These are phyloP conservation scores for Rhyacichthys aspro DNA, from an alignment of 2,797 vertebrate genomes.

Conservation along the genomic window DNA sequence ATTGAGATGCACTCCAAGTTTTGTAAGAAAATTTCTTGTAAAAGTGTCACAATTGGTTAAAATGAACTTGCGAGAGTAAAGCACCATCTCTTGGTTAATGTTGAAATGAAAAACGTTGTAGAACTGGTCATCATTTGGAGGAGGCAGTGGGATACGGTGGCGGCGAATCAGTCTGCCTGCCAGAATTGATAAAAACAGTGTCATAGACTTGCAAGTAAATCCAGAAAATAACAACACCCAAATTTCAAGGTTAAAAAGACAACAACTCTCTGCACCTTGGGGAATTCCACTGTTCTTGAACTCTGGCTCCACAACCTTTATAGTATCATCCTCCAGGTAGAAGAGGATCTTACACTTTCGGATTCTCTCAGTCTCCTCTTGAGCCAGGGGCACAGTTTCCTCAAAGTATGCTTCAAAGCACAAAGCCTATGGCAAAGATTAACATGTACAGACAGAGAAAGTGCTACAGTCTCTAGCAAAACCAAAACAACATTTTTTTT, in stretches of 20 bases:
- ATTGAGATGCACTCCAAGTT: slow-evolving; percentile 84
- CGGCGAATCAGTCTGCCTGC: slow-evolving; percentile 87
- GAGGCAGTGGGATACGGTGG: slow-evolving; percentile 86
- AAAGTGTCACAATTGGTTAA: slow-evolving; percentile 88
- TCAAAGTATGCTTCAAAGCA: slow-evolving; percentile 89
- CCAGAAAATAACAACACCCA: background rate
- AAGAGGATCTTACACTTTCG: slow-evolving; percentile 91
- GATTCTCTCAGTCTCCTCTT: slow-evolving; percentile 83
- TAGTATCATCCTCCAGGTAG: slow-evolving; percentile 91
- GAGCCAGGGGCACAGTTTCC: slow-evolving; percentile 81
- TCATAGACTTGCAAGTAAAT: background rate
- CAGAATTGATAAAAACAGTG: slow-evolving; percentile 19
- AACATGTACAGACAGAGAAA: background rate
- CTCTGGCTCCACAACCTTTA: slow-evolving; percentile 88
- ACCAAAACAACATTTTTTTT: too few species aligned
- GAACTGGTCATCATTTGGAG: slow-evolving; percentile 85
- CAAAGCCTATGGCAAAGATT: slow-evolving; percentile 77
- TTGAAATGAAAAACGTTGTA: slow-evolving; percentile 90
- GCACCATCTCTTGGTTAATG: slow-evolving; percentile 82
- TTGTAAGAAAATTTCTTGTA: slow-evolving; percentile 86
- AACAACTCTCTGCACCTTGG: slow-evolving; percentile 82
- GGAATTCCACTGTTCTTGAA: slow-evolving; percentile 87
- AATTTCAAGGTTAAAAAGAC: too few species aligned
- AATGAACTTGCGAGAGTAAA: slow-evolving; percentile 85
- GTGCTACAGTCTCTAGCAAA: too few species aligned